Evolutionary conservation across 2,797 vertebrate genomes (phyloP).

Genomic region (Lithobates pipiens): DNA sequence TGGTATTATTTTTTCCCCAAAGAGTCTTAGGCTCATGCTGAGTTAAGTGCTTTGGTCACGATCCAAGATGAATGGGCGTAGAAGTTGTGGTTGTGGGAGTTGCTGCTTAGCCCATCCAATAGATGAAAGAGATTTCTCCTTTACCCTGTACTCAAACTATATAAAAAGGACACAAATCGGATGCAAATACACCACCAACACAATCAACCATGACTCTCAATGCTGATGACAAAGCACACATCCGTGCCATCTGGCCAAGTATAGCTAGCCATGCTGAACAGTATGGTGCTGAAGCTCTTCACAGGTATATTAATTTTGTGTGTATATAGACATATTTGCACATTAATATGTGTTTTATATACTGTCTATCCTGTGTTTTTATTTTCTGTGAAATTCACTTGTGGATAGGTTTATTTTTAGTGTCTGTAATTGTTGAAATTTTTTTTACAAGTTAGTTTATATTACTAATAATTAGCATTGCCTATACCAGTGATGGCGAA

Average conservation of each 20-base stretch:
- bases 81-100: conserved; percentile 1
- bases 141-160: neutral
- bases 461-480: neutral
- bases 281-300: conserved; percentile 72
- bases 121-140: neutral
- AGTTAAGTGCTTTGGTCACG: neutral
- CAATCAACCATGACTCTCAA: conserved; percentile 44
- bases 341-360: no score
- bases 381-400: no score
- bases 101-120: conserved; percentile 24
- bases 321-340: neutral
- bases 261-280: conserved; percentile 47
- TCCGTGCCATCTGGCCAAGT: conserved; percentile 72
- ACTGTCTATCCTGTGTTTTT: neutral
- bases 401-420: neutral
- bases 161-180: conserved; percentile 14
- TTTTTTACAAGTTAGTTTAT: neutral
- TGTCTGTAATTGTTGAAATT: neutral
- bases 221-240: conserved; percentile 74
- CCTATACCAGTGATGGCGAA: no score
- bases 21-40: neutral
- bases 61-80: conserved; percentile 36
- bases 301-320: conserved; percentile 72
- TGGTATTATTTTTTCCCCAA: neutral
- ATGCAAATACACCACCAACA: neutral